Percentiles rank a stretch among this genome's conserved stretches.
phyloP scores from a whole-genome alignment of 2,888 invertebrate species.

The Tenthredo amoena region DNA sequence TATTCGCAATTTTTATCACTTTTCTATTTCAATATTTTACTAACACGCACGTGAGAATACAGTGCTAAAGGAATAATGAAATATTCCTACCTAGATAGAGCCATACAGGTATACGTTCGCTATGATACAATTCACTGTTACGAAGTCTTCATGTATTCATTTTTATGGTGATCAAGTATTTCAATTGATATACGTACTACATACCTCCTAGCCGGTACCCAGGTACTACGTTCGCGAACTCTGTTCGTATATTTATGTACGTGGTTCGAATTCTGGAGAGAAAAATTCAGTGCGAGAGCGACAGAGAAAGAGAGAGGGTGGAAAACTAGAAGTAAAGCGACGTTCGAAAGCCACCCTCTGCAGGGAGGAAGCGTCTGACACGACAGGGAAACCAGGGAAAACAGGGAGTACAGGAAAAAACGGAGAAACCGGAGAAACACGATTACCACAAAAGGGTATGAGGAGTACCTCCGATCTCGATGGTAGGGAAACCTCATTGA shows the following conservation, averaged over 20 bases:
- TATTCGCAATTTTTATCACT: conserved; percentile 4
- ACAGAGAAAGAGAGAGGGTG: conserved; percentile 48
- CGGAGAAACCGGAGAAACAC: conserved; percentile 43
- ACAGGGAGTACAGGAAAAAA: conserved; percentile 43
- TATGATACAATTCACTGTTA: conserved; percentile 74
- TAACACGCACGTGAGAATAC: not conserved
- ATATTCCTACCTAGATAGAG: conserved; percentile 55
- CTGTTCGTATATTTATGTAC: conserved; percentile 4
- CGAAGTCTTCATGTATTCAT: conserved; percentile 72
- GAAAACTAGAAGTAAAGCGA: conserved; percentile 50
- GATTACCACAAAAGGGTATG: conserved; percentile 32
- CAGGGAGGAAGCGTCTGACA: conserved; percentile 42
- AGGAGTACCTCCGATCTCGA: not conserved
- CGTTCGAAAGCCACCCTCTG: conserved; percentile 47
- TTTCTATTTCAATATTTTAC: not conserved
- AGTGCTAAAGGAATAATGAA: conserved; percentile 59
- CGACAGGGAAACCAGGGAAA: conserved; percentile 47
- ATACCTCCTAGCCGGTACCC: not conserved
- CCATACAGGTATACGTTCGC: not conserved
- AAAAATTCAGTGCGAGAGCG: conserved; percentile 53
- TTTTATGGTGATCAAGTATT: conserved; percentile 77
- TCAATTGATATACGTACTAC: conserved; percentile 66
- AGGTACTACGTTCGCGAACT: not conserved
- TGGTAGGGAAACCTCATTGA: not conserved
- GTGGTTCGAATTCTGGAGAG: conserved; percentile 54